Conservation (phyloP, 2,113 vertebrate species). For the Pagrus major region DNA sequence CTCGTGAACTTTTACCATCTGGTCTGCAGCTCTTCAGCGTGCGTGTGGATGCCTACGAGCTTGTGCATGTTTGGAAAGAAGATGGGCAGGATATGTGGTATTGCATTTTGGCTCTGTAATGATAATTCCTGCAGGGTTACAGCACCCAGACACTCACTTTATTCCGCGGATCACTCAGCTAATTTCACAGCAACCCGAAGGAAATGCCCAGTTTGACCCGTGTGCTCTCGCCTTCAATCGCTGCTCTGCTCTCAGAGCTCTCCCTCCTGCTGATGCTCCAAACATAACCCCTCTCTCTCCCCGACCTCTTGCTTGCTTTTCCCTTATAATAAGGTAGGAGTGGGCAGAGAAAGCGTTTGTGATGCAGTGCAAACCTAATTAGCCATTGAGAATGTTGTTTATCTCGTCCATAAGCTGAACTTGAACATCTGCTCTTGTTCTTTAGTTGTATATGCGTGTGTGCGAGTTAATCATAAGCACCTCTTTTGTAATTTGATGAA, state of each 20-base stretch:
- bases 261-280: background rate
- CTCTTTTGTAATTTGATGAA: slow-evolving; percentile 19
- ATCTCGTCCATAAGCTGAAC: slow-evolving; percentile 25
- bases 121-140: slow-evolving; percentile 46
- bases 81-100: slow-evolving; percentile 9
- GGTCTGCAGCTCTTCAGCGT: background rate
- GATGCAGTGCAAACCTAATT: slow-evolving; percentile 44
- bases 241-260: slow-evolving; percentile 6
- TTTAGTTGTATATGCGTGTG: background rate
- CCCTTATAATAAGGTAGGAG: slow-evolving; percentile 6
- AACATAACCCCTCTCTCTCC: background rate
- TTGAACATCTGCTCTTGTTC: slow-evolving; percentile 38
- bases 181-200: slow-evolving; percentile 57
- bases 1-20: slow-evolving; percentile 1
- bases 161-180: slow-evolving; percentile 45
- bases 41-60: background rate
- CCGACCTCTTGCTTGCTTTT: background rate
- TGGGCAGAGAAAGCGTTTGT: slow-evolving; percentile 13
- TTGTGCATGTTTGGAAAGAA: background rate
- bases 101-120: slow-evolving; percentile 11
- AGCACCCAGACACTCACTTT: slow-evolving; percentile 21
- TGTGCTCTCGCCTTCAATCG: background rate
- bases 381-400: slow-evolving; percentile 37
- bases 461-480: slow-evolving; percentile 10
- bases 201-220: slow-evolving; percentile 42